phyloP scores from a whole-genome alignment of 2,888 invertebrate species.

The Psylliodes chrysocephalus region DNA sequence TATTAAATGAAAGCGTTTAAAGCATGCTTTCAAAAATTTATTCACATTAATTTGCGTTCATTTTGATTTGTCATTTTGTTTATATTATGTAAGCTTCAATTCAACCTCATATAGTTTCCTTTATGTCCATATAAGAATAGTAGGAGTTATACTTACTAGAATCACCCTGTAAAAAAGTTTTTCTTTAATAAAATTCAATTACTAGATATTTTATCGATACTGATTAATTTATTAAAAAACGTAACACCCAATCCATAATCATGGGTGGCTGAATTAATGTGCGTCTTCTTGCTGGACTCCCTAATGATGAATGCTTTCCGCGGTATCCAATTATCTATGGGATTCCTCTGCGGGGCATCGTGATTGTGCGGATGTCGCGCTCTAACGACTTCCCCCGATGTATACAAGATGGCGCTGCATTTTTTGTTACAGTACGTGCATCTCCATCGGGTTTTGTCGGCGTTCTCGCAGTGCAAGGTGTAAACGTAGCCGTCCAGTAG shows the following conservation, averaged over 20 bases:
- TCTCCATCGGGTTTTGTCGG: conserved; percentile 45
- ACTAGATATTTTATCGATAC: no score
- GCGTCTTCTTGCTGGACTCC: background rate
- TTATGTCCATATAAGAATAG: no score
- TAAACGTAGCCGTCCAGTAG: conserved; percentile 47
- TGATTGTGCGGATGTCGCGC: conserved; percentile 49
- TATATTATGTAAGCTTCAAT: no score
- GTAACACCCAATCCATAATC: background rate
- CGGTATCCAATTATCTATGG: conserved; percentile 28
- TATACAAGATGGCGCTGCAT: conserved; percentile 45
- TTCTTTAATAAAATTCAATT: no score
- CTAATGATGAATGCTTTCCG: conserved; percentile 38
- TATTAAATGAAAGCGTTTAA: no score
- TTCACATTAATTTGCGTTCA: no score
- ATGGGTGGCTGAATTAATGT: background rate
- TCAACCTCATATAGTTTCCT: no score
- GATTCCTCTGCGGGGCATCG: conserved; percentile 12
- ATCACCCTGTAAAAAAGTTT: no score
- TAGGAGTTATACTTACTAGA: no score
- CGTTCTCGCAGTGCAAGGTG: conserved; percentile 42
- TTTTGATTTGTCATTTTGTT: no score
- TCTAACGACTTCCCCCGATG: conserved; percentile 44
- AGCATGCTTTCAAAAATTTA: no score
- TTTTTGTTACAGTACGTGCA: conserved; percentile 45
- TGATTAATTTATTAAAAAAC: background rate